Evolutionary conservation across 2,113 vertebrate species (phyloP).

Genomic region (Callipepla squamata): DNA sequence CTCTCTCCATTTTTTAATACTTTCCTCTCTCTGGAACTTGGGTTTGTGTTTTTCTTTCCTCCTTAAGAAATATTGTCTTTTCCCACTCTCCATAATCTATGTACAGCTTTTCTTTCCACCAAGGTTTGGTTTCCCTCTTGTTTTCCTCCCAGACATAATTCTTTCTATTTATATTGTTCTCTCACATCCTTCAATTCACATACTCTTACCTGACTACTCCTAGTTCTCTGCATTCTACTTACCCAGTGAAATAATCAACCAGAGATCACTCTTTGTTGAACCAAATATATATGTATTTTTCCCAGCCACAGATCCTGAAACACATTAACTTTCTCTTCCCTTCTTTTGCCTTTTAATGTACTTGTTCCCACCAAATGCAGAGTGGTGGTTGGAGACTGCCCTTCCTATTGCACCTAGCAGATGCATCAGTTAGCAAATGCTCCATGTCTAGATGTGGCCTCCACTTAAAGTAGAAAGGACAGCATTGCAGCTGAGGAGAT

Average conservation of each 20-base stretch:
- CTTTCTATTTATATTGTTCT: not conserved
- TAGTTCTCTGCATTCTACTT: not conserved
- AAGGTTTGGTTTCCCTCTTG: not conserved
- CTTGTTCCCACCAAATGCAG: not conserved
- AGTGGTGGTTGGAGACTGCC: not conserved
- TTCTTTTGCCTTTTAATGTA: not conserved
- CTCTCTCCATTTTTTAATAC: not conserved
- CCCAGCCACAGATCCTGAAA: not conserved
- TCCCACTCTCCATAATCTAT: not conserved
- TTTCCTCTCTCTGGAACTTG: not conserved
- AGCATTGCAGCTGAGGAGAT: not conserved
- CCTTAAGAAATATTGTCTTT: not conserved
- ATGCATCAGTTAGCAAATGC: not conserved
- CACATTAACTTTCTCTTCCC: not conserved
- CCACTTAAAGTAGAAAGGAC: not conserved
- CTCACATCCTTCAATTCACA: not conserved
- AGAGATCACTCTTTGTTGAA: not conserved
- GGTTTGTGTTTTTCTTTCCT: not conserved
- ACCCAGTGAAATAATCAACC: not conserved
- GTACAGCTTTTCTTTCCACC: not conserved
- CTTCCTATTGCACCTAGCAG: not conserved
- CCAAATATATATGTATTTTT: not conserved
- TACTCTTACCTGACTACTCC: not conserved
- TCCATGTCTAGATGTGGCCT: not conserved
- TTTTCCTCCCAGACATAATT: not conserved